Evolutionary conservation across 1,140 invertebrate species (phyloP).

Genomic region (Drosophila tsacasi): DNA sequence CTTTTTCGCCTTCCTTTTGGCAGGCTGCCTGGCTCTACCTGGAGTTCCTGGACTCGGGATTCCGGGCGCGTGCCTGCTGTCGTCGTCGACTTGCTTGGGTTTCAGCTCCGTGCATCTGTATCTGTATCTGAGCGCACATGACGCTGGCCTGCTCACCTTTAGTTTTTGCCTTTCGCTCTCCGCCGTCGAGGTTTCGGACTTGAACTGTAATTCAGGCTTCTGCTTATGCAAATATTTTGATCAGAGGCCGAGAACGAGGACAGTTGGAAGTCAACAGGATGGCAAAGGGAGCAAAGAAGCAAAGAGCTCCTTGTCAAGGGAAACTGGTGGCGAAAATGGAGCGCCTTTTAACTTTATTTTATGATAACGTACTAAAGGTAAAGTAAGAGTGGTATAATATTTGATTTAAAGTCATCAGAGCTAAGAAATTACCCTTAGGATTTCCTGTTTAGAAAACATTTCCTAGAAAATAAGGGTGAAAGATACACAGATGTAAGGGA

Average conservation of each 20-base stretch:
- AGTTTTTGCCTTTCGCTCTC: constrained; percentile 6
- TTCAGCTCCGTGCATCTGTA: constrained; percentile 22
- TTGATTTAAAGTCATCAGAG: neutral
- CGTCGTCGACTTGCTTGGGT: constrained; percentile 50
- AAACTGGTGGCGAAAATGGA: neutral
- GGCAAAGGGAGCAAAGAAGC: neutral
- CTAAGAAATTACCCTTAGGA: neutral
- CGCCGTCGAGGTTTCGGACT: constrained; percentile 25
- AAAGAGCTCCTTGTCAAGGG: neutral
- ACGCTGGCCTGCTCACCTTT: constrained; percentile 60
- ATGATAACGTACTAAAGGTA: too few relatives aligned
- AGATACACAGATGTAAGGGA: too few relatives aligned
- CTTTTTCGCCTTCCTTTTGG: constrained; percentile 17
- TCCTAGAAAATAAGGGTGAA: neutral
- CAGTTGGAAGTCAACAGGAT: constrained; percentile 48
- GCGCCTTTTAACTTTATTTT: neutral
- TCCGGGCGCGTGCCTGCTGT: constrained; percentile 82
- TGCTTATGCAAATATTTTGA: constrained; percentile 81
- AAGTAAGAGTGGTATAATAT: neutral
- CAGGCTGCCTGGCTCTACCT: constrained; percentile 42
- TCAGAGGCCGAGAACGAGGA: constrained; percentile 36
- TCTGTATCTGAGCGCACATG: constrained; percentile 61
- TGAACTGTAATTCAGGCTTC: constrained; percentile 68
- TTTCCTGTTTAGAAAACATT: neutral
- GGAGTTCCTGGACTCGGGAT: constrained; percentile 29